Evolutionary conservation across 1,140 invertebrate genomes (phyloP).

Genomic region (Ruditapes philippinarum): DNA sequence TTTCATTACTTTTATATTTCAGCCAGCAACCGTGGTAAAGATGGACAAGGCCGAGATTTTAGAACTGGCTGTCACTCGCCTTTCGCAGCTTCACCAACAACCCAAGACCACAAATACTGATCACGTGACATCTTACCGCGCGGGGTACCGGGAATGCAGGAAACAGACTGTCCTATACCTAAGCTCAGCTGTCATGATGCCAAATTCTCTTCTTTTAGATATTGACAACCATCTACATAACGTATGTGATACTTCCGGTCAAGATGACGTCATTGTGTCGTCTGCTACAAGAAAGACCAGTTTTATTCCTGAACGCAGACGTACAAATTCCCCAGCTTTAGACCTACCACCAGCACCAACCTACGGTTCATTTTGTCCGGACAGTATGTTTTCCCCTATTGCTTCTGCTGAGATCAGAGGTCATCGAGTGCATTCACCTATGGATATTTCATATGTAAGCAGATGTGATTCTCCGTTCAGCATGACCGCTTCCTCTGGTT

Average conservation of each 20-base stretch:
- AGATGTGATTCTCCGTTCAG: no score
- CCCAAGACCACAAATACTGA: neutral
- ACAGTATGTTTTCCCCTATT: neutral
- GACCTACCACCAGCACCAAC: neutral
- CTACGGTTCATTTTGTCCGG: neutral
- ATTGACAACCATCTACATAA: neutral
- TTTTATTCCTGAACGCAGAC: neutral
- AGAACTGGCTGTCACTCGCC: conserved; percentile 24
- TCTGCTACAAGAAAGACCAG: neutral
- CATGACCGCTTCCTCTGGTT: no score
- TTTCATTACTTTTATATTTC: conserved; percentile 2
- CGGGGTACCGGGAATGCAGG: conserved; percentile 23
- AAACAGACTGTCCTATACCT: conserved; percentile 16
- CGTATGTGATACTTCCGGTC: neutral
- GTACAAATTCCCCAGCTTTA: neutral
- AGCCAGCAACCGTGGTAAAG: neutral
- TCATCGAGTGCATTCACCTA: neutral
- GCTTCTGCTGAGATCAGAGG: neutral
- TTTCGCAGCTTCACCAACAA: neutral
- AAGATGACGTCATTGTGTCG: neutral
- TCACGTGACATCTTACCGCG: neutral
- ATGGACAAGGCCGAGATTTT: conserved; percentile 55
- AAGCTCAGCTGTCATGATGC: neutral
- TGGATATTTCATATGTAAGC: no score
- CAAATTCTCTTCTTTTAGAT: neutral